Evolutionary conservation across 1,140 invertebrate species (phyloP).

Genomic region (Drosophila navojoa): DNA sequence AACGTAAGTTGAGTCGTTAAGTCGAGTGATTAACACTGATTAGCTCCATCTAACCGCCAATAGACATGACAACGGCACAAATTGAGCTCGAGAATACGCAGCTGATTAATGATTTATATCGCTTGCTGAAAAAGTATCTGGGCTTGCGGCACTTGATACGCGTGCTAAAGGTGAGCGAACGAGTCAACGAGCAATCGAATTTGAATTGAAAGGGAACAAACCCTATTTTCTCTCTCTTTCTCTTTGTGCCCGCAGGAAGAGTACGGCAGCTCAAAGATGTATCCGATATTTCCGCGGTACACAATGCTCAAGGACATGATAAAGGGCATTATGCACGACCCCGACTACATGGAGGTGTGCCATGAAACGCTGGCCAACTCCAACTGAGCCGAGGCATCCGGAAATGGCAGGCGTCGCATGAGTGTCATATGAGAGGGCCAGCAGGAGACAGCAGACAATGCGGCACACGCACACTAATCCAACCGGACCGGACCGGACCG

Average conservation of each 20-base stretch:
- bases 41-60: slow-evolving; percentile 14
- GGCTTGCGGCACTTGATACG: slow-evolving; percentile 94
- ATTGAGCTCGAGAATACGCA: slow-evolving; percentile 97
- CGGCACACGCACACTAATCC: neutral
- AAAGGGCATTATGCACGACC: slow-evolving; percentile 96
- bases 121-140: slow-evolving; percentile 95
- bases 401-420: slow-evolving; percentile 81
- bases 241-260: slow-evolving; percentile 87
- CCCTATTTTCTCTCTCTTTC: slow-evolving; percentile 24
- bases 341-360: slow-evolving; percentile 97
- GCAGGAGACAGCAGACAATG: neutral
- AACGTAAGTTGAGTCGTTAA: slow-evolving; percentile 86
- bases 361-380: slow-evolving; percentile 87
- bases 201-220: slow-evolving; percentile 11
- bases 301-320: slow-evolving; percentile 98
- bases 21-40: slow-evolving; percentile 5
- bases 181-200: neutral
- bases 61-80: slow-evolving; percentile 96
- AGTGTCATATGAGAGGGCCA: slow-evolving; percentile 77
- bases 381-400: slow-evolving; percentile 80
- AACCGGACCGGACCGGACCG: slow-evolving; percentile 27
- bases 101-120: slow-evolving; percentile 96
- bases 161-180: slow-evolving; percentile 91
- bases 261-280: slow-evolving; percentile 94
- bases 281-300: slow-evolving; percentile 96